phyloP scores from a whole-genome alignment of 2,888 invertebrate species.

The Platynereis dumerilii region DNA sequence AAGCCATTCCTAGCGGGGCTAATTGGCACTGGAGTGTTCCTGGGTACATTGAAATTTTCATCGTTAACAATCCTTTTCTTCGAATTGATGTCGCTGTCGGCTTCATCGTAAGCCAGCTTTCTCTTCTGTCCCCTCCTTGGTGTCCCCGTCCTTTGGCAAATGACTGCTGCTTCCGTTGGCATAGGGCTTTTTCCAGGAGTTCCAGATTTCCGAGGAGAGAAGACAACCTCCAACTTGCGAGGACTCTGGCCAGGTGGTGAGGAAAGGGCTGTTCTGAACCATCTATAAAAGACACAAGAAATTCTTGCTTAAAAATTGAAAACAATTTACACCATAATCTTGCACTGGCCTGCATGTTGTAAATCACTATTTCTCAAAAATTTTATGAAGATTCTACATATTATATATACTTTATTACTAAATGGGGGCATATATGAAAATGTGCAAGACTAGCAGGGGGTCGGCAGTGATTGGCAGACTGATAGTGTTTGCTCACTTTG shows the following conservation, averaged over 20 bases:
- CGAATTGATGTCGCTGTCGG: not conserved
- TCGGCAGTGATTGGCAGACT: too few relatives aligned
- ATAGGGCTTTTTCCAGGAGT: not conserved
- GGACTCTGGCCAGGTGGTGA: constrained; percentile 9
- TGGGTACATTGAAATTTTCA: not conserved
- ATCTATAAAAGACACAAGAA: not conserved
- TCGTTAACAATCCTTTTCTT: not conserved
- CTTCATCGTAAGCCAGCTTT: not conserved
- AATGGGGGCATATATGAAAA: too few relatives aligned
- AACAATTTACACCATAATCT: too few relatives aligned
- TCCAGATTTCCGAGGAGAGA: constrained; percentile 16
- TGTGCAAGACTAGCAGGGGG: too few relatives aligned
- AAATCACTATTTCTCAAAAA: too few relatives aligned
- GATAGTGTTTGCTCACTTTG: too few relatives aligned
- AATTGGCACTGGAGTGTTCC: not conserved
- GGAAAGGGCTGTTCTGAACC: not conserved
- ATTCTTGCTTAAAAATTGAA: too few relatives aligned
- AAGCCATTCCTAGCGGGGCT: not conserved
- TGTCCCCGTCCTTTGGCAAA: not conserved
- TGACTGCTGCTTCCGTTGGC: not conserved
- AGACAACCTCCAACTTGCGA: constrained; percentile 6
- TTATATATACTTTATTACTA: too few relatives aligned
- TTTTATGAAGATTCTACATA: too few relatives aligned
- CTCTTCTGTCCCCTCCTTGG: not conserved
- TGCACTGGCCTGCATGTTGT: too few relatives aligned